Base-by-base conservation (phyloP, 2,888 invertebrate species). In the Hirtodrosophila duncani region DNA sequence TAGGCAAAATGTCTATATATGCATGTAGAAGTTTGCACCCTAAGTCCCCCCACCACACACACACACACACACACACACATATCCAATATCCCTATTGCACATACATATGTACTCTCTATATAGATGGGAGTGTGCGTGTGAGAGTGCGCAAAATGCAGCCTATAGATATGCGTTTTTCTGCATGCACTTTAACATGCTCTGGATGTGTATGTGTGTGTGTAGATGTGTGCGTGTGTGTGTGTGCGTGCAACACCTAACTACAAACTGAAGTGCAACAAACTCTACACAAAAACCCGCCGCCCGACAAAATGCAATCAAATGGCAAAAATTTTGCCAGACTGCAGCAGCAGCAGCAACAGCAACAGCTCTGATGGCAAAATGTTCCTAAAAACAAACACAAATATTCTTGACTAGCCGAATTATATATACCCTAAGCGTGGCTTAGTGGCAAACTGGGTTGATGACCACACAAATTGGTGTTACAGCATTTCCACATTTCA, bases 311-410 rank as follows among this genome's bases (percentile, higher is more conserved):
- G 71, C 72, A 72, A 72, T 70, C 78, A 67, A 77, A 77, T 77
- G 72, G 71, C 79, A 75, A 75, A 75, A 75, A 67, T 75, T 71
- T 79, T 71, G 61, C 69, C 72, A 75, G 77, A 72, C 72, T 67
- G 78, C 63, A 70, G 41, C 61, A 61, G n/a, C 8, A 33, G 23
- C 53, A 26, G 33, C 37, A 49, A 23, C 50, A 44, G 26, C 18
- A 29, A 21, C 37, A 38, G 55, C 48, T n/a, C n/a, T n/a, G n/a
- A n/a, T n/a, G n/a, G n/a, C n/a, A n/a, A n/a, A n/a, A n/a, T n/a
- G n/a, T n/a, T n/a, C n/a, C n/a, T n/a, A n/a, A n/a, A n/a, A n/a
- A n/a, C n/a, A n/a, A n/a, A n/a, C n/a, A n/a, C n/a, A n/a, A n/a
- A n/a, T n/a, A n/a, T n/a, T n/a, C n/a, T n/a, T n/a, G n/a, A n/a